Conservation (phyloP, 2,888 invertebrate genomes). For the Entomobrya proxima region DNA sequence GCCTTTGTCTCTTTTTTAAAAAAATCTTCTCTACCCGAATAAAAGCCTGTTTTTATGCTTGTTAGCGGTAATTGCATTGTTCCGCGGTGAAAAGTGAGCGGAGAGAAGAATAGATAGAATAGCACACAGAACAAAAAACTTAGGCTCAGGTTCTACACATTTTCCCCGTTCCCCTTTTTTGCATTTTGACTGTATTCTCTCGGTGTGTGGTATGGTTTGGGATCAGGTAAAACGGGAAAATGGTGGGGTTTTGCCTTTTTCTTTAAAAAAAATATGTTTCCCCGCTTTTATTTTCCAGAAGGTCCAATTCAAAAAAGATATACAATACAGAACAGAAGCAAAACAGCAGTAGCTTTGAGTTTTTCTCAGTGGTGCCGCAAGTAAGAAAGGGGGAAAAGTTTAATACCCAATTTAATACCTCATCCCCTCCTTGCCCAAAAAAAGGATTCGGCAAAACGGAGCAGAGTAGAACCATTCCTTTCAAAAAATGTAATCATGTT, state of each 20-base stretch:
- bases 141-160: no score
- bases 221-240: neutral
- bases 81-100: constrained; percentile 36
- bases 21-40: neutral
- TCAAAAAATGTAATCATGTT: neutral
- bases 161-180: no score
- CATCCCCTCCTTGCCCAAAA: neutral
- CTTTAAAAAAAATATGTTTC: no score
- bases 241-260: neutral
- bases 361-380: no score
- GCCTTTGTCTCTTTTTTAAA: constrained; percentile 27
- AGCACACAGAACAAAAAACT: no score
- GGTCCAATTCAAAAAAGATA: no score
- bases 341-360: no score
- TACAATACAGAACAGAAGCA: no score
- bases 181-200: no score
- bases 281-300: no score
- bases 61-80: constrained; percentile 58
- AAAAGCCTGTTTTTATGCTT: constrained; percentile 50
- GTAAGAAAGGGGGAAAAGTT: constrained; percentile 30
- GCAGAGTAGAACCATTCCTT: neutral
- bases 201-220: neutral
- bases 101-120: no score
- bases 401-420: constrained; percentile 55
- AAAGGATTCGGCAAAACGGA: neutral